Conservation (phyloP, 2,888 invertebrate genomes). For the Nasonovia ribisnigri region DNA sequence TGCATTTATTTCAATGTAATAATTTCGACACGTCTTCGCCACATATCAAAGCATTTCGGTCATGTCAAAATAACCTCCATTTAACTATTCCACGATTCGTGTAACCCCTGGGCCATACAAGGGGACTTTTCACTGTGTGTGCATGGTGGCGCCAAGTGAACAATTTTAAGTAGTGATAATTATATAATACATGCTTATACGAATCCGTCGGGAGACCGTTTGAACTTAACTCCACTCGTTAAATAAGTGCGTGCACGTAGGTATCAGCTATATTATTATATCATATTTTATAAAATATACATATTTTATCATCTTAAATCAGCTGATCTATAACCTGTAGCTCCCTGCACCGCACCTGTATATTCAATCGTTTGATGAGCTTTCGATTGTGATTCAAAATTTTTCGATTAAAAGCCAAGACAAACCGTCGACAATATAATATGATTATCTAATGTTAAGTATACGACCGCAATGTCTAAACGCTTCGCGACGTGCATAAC, state of each 20-base stretch:
- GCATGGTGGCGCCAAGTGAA: background rate
- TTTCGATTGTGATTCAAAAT: background rate
- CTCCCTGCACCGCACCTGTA: background rate
- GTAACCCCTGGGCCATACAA: background rate
- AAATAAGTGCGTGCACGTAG: background rate
- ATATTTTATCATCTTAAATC: background rate
- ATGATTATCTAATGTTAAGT: background rate
- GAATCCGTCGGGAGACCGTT: too few species aligned
- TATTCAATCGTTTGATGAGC: background rate
- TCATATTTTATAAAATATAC: too few species aligned
- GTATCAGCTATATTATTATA: too few species aligned
- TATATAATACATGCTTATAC: too few species aligned
- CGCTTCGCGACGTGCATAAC: background rate
- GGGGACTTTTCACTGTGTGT: background rate
- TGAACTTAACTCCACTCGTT: background rate
- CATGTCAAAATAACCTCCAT: background rate
- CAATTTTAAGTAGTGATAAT: background rate
- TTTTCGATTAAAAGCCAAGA: background rate
- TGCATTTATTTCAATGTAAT: background rate
- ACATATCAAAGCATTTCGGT: background rate
- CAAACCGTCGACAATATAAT: background rate
- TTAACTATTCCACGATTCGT: background rate
- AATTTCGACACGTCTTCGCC: background rate
- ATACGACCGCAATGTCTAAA: background rate
- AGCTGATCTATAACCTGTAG: too few species aligned